These are phyloP conservation scores for Trematomus bernacchii DNA, from an alignment of 2,797 vertebrate genomes.

Conservation along the genomic window DNA sequence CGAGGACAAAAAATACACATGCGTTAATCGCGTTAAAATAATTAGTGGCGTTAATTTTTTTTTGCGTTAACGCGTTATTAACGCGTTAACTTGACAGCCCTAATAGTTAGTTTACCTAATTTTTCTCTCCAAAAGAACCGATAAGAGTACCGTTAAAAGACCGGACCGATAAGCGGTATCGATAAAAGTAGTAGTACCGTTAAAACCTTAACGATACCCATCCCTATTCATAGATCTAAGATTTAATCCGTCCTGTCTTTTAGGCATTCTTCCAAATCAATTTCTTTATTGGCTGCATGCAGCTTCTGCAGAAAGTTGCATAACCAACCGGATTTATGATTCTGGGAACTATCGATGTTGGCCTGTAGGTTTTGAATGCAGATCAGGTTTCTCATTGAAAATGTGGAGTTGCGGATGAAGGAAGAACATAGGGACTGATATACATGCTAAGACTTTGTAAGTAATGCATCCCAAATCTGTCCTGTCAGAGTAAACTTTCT, in stretches of 20 bases:
- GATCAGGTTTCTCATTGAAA: slow-evolving; percentile 45
- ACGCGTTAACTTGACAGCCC: too few relatives aligned
- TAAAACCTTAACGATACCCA: too few relatives aligned
- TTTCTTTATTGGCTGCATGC: slow-evolving; percentile 69
- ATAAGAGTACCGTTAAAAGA: too few relatives aligned
- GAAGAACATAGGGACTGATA: slow-evolving; percentile 11
- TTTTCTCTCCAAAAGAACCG: too few relatives aligned
- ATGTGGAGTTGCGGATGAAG: slow-evolving; percentile 29
- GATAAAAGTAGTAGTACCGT: too few relatives aligned
- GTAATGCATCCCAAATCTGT: slow-evolving; percentile 7
- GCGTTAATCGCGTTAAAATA: too few relatives aligned
- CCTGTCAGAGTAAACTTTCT: not conserved
- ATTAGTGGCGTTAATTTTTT: too few relatives aligned
- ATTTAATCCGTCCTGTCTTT: slow-evolving; percentile 51
- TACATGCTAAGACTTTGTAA: not conserved
- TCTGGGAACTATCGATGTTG: slow-evolving; percentile 55
- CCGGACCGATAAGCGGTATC: too few relatives aligned
- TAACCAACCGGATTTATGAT: slow-evolving; percentile 65
- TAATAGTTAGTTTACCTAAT: too few relatives aligned
- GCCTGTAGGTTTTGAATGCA: slow-evolving; percentile 58
- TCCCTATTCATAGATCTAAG: slow-evolving; percentile 23
- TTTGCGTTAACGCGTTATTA: too few relatives aligned
- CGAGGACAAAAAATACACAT: too few relatives aligned
- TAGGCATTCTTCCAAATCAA: slow-evolving; percentile 60
- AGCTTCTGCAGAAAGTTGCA: slow-evolving; percentile 66